Evolutionary conservation across 2,888 invertebrate genomes (phyloP), one percentile per base, ranked within the genome.

Genomic region (Dicycla oo): DNA sequence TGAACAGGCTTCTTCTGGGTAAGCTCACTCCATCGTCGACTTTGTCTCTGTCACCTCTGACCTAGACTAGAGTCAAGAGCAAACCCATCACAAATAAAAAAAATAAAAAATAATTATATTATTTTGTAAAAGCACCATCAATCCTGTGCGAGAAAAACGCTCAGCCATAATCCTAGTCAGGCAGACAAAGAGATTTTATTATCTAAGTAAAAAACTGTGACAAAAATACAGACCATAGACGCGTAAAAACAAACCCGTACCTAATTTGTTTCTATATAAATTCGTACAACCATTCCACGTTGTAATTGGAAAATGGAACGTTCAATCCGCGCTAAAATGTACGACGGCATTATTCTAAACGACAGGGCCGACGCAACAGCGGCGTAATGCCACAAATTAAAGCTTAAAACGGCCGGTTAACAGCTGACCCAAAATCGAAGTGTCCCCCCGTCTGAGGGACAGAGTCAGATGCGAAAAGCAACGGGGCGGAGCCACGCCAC

Each of bases 401-500:
- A 95, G 95, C 95, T 95, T 95, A 95, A 95, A 95, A 93, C 94
- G 95, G 93, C 90, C 94, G 95, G 93, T 95, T 95, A 95, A 95
- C 95, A 95, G 94, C 95, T 95, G 95, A 95, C 95, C 95, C 95
- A 95, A 94, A 94, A 95, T 94, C 94, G 94, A 94, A 92, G 88
- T 88, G 86, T 88, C 93, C 91, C 94, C 91, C 91, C 83, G 88
- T 87, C 88, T 88, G 88, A 90, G 90, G 88, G 84, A 87, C 84
- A 84, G 88, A 86, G 89, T 93, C 93, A 93, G 92, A 93, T 78
- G 90, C 92, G 93, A 93, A 94, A 94, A 94, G 95, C 95, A 94
- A 94, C 89, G 94, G 94, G 95, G 95, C 95, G 95, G 95, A 87
- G 94, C 89, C 81, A 75, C 60, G 93, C 94, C 94, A 91, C 95